Evolutionary conservation across 2,113 vertebrate genomes (phyloP), one percentile per base, ranked within the genome.

Genomic region (Cinclus cinclus): DNA sequence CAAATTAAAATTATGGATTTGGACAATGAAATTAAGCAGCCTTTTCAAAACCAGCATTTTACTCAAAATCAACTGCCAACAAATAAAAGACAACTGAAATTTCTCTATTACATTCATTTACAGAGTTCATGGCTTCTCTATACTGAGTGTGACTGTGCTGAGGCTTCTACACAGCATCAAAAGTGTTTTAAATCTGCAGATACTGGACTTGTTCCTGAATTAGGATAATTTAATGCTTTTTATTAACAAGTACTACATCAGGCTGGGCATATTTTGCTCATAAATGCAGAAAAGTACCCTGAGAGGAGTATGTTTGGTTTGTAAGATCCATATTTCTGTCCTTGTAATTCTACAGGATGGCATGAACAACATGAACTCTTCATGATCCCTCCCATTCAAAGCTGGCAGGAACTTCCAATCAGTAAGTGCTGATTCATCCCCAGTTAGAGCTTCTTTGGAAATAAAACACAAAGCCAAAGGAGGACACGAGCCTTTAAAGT

Each of bases 401-500:
- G 30, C 49, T 1, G 30, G 50, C 60, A 82, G 60, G 56, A 83
- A 41, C 8, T 62, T 75, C 39, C 68, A 46, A 17, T 13, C 75
- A 82, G 10, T 25, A 44, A 37, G 14, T 56, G 33, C 33, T 69
- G 78, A 18, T 12, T 71, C 33, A 88, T 30, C 30, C 35, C 27
- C 19, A 60, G 0, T 35, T 18, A 25, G 17, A 91, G n/a, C 19
- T 73, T 44, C 67, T 79, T 74, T 17, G 52, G 73, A 89, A 83
- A 44, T 33, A 20, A 73, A 83, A 63, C 49, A 70, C 47, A 83
- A 85, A 58, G 25, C 27, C 33, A 19, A 19, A 50, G 56, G 13
- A 23, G 19, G 31, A 44, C 55, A 49, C 0, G 22, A 80, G 49
- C 11, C 53, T 76, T 33, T 27, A 20, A 0, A 79, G 39, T 14